Evolutionary conservation across 2,888 invertebrate species (phyloP), one percentile per base, ranked within the genome.

Genomic region (Microctonus aethiopoides): DNA sequence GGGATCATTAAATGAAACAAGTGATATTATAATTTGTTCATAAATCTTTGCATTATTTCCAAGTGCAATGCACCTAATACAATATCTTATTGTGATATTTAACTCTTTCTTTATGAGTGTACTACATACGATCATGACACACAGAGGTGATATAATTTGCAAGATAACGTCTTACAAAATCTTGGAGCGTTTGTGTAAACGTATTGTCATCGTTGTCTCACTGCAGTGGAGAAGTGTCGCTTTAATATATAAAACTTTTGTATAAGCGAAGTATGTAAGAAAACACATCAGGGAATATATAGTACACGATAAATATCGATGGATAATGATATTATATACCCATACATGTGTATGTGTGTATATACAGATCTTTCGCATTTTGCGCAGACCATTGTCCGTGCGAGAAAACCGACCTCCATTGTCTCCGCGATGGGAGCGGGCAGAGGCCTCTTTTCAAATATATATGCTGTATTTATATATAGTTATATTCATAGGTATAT

Each of bases 271-370:
- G 6, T 13, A 22, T 24, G n/a, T 46, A 3, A 26, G 22, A 62
- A 39, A 36, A 54, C 56, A 52, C 22, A 39, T 60, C 56, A 64
- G 72, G 73, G 66, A 57, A 69, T 71, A n/a, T n/a, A 73, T 70
- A 59, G 60, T 59, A 63, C 66, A 70, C 71, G 74, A 76, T 76
- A 75, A 75, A 76, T 75, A 76, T 76, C 75, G 72, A 64, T 67
- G 71, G 72, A 76, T 76, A 76, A 76, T 74, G 74, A 76, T 76
- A 75, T 76, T 75, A 76, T 75, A 76, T 73, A 69, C 75, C 68
- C 74, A 73, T n/a, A n/a, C n/a, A n/a, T 74, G 72, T 68, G 71
- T 74, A 70, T 67, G 61, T 68, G 41, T 70, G 72, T 32, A 10
- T 62, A 16, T 24, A 32, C 26, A 32, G 46, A 70, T 66, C 66